Conservation (phyloP, 2,113 vertebrate genomes). For the Heptranchias perlo region DNA sequence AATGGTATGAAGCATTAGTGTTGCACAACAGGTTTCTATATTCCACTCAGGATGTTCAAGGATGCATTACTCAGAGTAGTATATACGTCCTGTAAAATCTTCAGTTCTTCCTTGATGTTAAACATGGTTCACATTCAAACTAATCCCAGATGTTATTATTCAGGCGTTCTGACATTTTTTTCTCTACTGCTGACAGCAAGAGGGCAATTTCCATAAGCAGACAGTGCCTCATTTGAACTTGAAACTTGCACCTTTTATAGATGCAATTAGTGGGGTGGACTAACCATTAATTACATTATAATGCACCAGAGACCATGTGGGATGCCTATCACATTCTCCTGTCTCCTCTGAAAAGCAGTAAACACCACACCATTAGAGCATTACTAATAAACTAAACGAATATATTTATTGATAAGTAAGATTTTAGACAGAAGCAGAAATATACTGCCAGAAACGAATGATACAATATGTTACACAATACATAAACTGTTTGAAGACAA, state of each 20-base stretch:
- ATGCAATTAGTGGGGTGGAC: neutral
- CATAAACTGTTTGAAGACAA: neutral
- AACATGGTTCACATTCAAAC: neutral
- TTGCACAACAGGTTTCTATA: neutral
- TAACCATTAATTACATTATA: neutral
- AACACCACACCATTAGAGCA: neutral
- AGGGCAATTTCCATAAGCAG: neutral
- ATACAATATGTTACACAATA: neutral
- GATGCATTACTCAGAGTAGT: neutral
- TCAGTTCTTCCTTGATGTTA: neutral
- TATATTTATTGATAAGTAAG: neutral
- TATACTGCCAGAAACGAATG: neutral
- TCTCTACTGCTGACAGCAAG: neutral
- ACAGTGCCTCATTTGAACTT: neutral
- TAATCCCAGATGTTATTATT: neutral
- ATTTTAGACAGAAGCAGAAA: neutral
- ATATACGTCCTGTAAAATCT: neutral
- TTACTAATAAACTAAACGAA: neutral
- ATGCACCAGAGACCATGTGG: neutral
- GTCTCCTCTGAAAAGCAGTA: neutral
- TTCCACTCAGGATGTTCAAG: neutral
- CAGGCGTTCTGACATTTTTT: neutral
- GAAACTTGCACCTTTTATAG: neutral
- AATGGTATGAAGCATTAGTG: neutral
- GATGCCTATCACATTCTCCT: neutral